Base-by-base conservation (phyloP, 2,888 invertebrate genomes). In the Lysandra coridon region DNA sequence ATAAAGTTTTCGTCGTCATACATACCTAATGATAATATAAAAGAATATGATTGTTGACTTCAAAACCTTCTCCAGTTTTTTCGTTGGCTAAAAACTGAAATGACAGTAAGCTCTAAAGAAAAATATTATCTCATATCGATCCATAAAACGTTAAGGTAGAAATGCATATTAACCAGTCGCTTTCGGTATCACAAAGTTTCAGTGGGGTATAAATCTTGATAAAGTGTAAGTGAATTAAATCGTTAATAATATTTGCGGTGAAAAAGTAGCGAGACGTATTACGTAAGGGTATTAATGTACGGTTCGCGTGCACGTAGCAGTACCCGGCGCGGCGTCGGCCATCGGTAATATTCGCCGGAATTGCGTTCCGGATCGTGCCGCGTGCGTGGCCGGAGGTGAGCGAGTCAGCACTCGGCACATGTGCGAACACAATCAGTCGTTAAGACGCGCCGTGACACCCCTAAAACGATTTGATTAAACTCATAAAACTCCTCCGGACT, bases 401-500 rank as follows among this genome's bases (percentile, higher is more conserved):
- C 78, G 79, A 89, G 88, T 91, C 90, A 90, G 90, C 90, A 88
- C 86, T 89, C 89, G 89, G 88, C 90, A 88, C 89, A 89, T 88
- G 88, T 91, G 89, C 88, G 88, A 86, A 84, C 84, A 90, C 90
- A 91, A 91, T 91, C 89, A 90, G 86, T 88, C 88, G 88, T 90
- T 89, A 88, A 85, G 87, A 86, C 88, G 86, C 86, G 86, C 88
- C 88, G 88, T 90, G 90, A 89, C 91, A 90, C 89, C 90, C 89
- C 89, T 90, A 86, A 88, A 90, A 89, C 90, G 88, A 89, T 93
- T 93, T 93, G 92, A 93, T 93, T 93, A 93, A 93, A 93, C 88
- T 91, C 91, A 90, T 92, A 92, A 92, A 93, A 91, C 87, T 90
- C 85, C 88, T 87, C 88, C 86, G 84, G 85, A 82, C 82, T 82